Evolutionary conservation across 1,140 invertebrate species (phyloP).

Genomic region (Elysia chlorotica): DNA sequence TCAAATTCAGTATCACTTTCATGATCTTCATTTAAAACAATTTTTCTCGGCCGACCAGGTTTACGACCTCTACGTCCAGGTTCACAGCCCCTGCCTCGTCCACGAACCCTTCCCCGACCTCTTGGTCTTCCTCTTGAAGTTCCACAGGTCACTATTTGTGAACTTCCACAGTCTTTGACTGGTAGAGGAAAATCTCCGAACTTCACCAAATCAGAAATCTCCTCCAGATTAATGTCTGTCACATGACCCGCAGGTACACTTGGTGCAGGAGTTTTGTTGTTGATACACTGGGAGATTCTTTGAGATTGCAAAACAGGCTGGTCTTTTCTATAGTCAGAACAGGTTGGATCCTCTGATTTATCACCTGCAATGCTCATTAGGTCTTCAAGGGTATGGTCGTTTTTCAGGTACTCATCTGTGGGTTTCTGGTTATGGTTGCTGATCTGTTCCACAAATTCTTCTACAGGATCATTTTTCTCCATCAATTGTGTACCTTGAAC

Average conservation of each 20-base stretch:
- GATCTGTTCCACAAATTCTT: background rate
- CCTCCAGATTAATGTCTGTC: conserved; percentile 9
- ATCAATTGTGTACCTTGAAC: background rate
- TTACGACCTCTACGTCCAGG: conserved; percentile 15
- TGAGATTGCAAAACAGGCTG: too few species aligned
- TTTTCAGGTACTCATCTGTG: too few species aligned
- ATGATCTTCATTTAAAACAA: conserved; percentile 19
- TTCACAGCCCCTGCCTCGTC: conserved; percentile 9
- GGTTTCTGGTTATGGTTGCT: too few species aligned
- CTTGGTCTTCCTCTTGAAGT: conserved; percentile 17
- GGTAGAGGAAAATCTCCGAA: conserved; percentile 1
- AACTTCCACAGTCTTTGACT: background rate
- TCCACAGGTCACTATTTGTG: background rate
- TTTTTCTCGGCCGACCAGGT: conserved; percentile 11
- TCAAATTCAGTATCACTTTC: conserved; percentile 25
- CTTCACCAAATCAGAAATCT: conserved; percentile 17
- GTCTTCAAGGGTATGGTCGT: too few species aligned
- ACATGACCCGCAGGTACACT: too few species aligned
- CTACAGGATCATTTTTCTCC: background rate
- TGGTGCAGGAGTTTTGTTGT: too few species aligned
- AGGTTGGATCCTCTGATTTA: too few species aligned
- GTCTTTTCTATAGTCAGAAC: too few species aligned
- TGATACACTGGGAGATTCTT: too few species aligned
- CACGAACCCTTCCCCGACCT: conserved; percentile 28
- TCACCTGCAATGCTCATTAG: too few species aligned